A percentile compares a stretch with the other conserved stretches of the same genome.
Evolutionary conservation across 1,140 invertebrate species (phyloP).

Genomic region (Drosophila simulans): DNA sequence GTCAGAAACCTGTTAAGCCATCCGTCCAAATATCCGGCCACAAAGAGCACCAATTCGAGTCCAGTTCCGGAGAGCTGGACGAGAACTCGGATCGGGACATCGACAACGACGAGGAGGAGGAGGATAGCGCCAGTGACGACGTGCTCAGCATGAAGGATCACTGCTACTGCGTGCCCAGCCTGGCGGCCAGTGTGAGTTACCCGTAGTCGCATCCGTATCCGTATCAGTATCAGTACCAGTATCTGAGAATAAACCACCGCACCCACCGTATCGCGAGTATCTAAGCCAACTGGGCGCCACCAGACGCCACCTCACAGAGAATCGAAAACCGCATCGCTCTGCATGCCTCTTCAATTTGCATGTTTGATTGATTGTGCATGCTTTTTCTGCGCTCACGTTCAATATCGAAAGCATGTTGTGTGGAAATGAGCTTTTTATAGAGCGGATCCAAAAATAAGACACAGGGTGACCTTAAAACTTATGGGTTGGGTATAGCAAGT

Average conservation of each 20-base stretch:
- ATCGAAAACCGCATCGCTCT: constrained; percentile 31
- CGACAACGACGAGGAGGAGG: constrained; percentile 49
- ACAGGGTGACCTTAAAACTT: constrained; percentile 28
- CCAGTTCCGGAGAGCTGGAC: constrained; percentile 56
- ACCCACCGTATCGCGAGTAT: constrained; percentile 58
- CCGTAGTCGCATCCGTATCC: constrained; percentile 21
- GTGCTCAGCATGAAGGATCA: constrained; percentile 80
- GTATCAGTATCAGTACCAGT: not conserved
- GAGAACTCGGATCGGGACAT: constrained; percentile 28
- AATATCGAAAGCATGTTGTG: constrained; percentile 49
- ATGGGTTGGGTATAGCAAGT: not conserved
- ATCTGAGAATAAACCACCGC: constrained; percentile 25
- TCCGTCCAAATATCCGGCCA: constrained; percentile 35
- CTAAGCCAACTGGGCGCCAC: constrained; percentile 43
- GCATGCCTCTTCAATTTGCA: constrained; percentile 57
- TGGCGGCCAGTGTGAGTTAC: constrained; percentile 84
- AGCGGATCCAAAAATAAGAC: constrained; percentile 41
- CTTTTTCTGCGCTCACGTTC: constrained; percentile 29
- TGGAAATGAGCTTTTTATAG: constrained; percentile 38
- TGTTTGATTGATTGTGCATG: constrained; percentile 54
- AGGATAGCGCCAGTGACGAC: constrained; percentile 60
- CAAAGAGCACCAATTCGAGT: constrained; percentile 39
- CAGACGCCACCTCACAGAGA: constrained; percentile 12
- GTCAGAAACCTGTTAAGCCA: constrained; percentile 27
- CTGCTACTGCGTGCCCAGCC: constrained; percentile 81